Conservation (phyloP, 2,113 vertebrate species). For the Petromus typicus region DNA sequence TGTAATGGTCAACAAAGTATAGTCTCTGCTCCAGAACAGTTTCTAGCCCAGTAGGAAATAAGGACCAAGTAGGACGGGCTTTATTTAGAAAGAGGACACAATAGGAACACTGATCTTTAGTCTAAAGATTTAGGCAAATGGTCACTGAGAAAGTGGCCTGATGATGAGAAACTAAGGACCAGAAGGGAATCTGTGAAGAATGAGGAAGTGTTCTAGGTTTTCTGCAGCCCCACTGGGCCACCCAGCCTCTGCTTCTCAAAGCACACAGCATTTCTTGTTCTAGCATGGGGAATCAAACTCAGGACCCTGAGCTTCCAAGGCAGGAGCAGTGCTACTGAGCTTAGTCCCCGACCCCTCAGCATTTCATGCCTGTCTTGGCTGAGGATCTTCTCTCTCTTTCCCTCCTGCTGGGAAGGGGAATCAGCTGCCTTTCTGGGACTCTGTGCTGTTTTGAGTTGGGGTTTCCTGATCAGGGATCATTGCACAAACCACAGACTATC, state of each 20-base stretch:
- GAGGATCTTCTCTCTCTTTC: no score
- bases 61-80: neutral
- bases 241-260: neutral
- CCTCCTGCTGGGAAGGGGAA: neutral
- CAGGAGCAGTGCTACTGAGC: no score
- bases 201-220: neutral
- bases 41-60: neutral
- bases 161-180: neutral
- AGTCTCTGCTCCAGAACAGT: neutral
- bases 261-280: neutral
- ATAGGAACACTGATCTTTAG: neutral
- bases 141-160: neutral
- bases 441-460: neutral
- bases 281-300: no score
- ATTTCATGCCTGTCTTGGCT: no score
- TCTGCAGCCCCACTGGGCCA: neutral
- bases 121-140: neutral
- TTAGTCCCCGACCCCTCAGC: no score
- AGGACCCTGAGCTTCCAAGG: no score
- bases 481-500: conserved; percentile 60
- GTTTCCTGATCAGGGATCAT: neutral
- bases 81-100: neutral
- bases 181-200: neutral
- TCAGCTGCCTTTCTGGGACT: neutral
- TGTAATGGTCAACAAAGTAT: accelerated